Evolutionary conservation across 2,888 invertebrate species (phyloP).

Genomic region (Caenorhabditis sp.): DNA sequence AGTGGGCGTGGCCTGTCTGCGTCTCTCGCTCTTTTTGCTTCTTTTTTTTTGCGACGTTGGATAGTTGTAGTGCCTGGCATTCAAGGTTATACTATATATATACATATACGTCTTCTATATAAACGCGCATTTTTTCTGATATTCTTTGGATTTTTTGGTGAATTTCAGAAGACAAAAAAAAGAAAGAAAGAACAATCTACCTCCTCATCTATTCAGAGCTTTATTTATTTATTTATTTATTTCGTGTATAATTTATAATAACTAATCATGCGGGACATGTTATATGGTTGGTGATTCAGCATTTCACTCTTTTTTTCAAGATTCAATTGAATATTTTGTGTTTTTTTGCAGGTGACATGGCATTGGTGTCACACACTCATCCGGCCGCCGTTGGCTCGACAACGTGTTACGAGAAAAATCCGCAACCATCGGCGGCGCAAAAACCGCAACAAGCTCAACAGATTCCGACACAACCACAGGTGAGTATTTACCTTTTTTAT

Average conservation of each 20-base stretch:
- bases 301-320: no score
- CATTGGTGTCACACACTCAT: slow-evolving; percentile 50
- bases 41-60: slow-evolving; percentile 3
- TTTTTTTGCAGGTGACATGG: slow-evolving; percentile 50
- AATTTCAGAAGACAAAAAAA: no score
- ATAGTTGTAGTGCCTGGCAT: slow-evolving; percentile 36
- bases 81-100: slow-evolving; percentile 33
- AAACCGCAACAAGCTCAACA: slow-evolving; percentile 1
- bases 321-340: not conserved
- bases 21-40: not conserved
- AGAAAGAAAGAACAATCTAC: no score
- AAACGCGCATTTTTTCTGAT: not conserved
- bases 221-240: not conserved
- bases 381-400: slow-evolving; percentile 46
- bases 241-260: not conserved
- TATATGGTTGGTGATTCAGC: slow-evolving; percentile 20
- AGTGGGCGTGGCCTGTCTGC: not conserved
- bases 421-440: not conserved
- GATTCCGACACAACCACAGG: slow-evolving; percentile 32
- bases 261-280: slow-evolving; percentile 28
- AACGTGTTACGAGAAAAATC: slow-evolving; percentile 41
- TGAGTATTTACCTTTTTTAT: slow-evolving; percentile 5
- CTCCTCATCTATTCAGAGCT: not conserved
- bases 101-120: slow-evolving; percentile 12
- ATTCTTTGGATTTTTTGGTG: not conserved